Percentiles rank a stretch among this genome's conserved stretches.
phyloP scores from a whole-genome alignment of 2,113 vertebrate species.

The Tricholaema leucomelas region DNA sequence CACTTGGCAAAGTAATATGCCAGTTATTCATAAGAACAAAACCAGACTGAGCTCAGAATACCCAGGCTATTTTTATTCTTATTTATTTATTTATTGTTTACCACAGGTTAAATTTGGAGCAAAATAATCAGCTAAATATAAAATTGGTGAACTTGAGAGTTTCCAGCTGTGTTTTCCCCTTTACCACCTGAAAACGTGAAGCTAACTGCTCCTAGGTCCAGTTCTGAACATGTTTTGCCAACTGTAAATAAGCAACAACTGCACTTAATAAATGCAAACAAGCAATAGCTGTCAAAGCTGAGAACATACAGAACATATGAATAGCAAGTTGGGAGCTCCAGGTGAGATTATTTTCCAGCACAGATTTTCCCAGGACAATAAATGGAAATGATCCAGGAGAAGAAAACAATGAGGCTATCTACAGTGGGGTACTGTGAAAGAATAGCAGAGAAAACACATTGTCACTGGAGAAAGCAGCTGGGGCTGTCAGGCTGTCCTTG shows the following conservation, averaged over 20 bases:
- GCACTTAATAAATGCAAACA: too few relatives aligned
- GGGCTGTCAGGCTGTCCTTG: not conserved
- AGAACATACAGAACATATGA: not conserved
- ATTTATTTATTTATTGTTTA: not conserved
- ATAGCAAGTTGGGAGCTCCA: not conserved
- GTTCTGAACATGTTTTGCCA: not conserved
- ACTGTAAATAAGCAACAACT: not conserved
- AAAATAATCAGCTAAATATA: slow-evolving; percentile 53
- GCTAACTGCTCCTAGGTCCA: not conserved
- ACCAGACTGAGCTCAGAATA: slow-evolving; percentile 53
- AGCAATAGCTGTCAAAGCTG: not conserved
- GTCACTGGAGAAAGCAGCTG: slow-evolving; percentile 3
- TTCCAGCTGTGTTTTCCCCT: slow-evolving; percentile 36
- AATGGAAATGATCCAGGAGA: slow-evolving; percentile 37
- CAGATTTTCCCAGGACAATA: slow-evolving; percentile 32
- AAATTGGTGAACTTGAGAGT: slow-evolving; percentile 40
- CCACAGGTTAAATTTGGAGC: slow-evolving; percentile 63
- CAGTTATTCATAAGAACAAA: slow-evolving; percentile 31
- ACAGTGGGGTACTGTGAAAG: not conserved
- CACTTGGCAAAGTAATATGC: slow-evolving; percentile 26
- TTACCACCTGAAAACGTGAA: slow-evolving; percentile 15
- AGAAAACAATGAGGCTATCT: slow-evolving; percentile 33
- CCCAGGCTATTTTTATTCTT: not conserved
- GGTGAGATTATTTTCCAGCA: not conserved
- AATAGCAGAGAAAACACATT: not conserved